phyloP scores from a whole-genome alignment of 2,888 invertebrate genomes.

The Myathropa florea region DNA sequence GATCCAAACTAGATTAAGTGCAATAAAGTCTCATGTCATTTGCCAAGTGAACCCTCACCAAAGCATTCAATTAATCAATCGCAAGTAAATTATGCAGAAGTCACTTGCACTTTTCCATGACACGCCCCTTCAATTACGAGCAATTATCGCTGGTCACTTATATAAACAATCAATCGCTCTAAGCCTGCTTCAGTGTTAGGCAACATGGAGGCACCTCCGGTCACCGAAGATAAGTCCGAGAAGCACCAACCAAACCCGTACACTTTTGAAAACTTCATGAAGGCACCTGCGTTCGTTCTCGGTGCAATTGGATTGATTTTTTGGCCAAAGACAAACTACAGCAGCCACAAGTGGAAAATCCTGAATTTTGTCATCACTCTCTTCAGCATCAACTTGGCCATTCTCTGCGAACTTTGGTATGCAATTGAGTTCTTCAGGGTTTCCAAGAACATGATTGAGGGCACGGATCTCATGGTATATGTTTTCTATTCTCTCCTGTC shows the following conservation, averaged over 20 bases:
- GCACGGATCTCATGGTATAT: background rate
- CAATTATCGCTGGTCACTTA: background rate
- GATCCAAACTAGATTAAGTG: no score
- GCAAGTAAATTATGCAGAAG: background rate
- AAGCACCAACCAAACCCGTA: background rate
- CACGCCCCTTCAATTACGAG: background rate
- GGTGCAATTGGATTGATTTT: background rate
- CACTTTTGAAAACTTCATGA: background rate
- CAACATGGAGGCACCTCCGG: background rate
- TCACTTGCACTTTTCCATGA: background rate
- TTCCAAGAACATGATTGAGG: slow-evolving; percentile 5
- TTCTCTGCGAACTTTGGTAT: background rate
- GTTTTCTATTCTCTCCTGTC: background rate
- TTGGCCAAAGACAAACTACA: background rate
- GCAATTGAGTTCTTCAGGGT: background rate
- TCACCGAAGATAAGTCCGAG: background rate
- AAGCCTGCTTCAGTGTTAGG: background rate
- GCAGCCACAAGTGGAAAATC: background rate
- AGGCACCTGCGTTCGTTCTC: background rate
- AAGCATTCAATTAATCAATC: background rate
- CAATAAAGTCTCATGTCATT: no score
- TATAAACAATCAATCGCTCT: background rate
- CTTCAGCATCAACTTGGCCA: background rate
- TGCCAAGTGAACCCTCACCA: no score
- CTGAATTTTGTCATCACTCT: background rate